phyloP scores from a whole-genome alignment of 2,888 invertebrate genomes.

The Sepioteuthis lessoniana region DNA sequence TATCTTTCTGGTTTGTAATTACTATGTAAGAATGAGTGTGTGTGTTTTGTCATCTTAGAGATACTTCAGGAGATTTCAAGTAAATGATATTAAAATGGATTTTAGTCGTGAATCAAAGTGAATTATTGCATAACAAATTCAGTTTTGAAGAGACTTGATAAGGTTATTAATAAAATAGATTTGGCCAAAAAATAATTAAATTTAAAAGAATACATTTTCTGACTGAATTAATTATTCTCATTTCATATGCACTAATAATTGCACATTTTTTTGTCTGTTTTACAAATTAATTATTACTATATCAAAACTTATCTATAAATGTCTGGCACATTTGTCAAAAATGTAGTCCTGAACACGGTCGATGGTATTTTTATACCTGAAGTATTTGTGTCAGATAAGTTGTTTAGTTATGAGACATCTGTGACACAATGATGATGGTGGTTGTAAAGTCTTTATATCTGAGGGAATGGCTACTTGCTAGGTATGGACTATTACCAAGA shows the following conservation, averaged over 20 bases:
- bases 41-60: no score
- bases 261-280: background rate
- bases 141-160: no score
- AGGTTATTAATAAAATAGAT: no score
- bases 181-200: background rate
- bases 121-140: no score
- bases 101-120: no score
- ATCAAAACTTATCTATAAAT: background rate
- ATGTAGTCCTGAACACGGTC: background rate
- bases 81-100: no score
- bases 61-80: no score
- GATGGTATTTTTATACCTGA: background rate
- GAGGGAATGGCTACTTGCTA: no score
- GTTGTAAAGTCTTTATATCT: no score
- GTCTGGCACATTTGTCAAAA: background rate
- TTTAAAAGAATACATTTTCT: background rate
- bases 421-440: background rate
- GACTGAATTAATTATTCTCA: background rate
- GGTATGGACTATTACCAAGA: no score
- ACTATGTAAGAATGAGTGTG: background rate
- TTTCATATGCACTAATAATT: no score
- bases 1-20: background rate
- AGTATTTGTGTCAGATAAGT: background rate
- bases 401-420: background rate
- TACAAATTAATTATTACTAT: background rate